phyloP scores from a whole-genome alignment of 2,113 vertebrate genomes.

The Oostethus manadensis region DNA sequence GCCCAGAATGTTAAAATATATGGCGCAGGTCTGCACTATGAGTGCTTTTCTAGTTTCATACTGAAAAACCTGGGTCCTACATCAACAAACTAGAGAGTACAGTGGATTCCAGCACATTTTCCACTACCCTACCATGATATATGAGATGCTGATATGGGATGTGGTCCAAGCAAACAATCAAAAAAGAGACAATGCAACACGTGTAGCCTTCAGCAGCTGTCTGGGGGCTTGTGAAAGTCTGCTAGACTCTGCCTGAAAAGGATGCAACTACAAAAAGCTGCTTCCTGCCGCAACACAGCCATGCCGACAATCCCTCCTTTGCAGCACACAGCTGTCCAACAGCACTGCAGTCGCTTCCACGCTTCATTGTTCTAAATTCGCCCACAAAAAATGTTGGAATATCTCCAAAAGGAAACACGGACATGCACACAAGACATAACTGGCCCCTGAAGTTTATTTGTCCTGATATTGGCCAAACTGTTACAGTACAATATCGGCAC shows the following conservation, averaged over 20 bases:
- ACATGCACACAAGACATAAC: constrained; percentile 10
- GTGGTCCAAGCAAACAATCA: background rate
- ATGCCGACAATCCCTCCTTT: constrained; percentile 54
- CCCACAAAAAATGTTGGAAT: background rate
- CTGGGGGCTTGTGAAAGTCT: constrained; percentile 49
- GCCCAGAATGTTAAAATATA: no score
- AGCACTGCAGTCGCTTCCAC: constrained; percentile 50
- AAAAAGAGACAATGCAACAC: constrained; percentile 20
- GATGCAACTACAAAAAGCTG: constrained; percentile 68
- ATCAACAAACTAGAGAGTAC: no score
- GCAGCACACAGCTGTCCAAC: constrained; percentile 65
- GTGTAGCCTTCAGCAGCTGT: constrained; percentile 59
- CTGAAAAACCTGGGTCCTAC: no score
- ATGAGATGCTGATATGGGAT: background rate
- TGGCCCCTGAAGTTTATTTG: constrained; percentile 1
- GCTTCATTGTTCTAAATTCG: constrained; percentile 55
- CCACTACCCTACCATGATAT: no score
- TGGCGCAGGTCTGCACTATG: no score
- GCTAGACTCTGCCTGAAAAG: constrained; percentile 55
- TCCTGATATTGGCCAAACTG: constrained; percentile 4
- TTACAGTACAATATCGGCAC: background rate
- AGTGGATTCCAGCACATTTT: no score
- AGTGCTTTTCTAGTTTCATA: no score
- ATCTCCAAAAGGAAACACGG: constrained; percentile 7
- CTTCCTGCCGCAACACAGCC: constrained; percentile 69